These are phyloP conservation scores for Rhynchonema sp. DNA, from an alignment of 2,888 invertebrate species.

Conservation along the genomic window DNA sequence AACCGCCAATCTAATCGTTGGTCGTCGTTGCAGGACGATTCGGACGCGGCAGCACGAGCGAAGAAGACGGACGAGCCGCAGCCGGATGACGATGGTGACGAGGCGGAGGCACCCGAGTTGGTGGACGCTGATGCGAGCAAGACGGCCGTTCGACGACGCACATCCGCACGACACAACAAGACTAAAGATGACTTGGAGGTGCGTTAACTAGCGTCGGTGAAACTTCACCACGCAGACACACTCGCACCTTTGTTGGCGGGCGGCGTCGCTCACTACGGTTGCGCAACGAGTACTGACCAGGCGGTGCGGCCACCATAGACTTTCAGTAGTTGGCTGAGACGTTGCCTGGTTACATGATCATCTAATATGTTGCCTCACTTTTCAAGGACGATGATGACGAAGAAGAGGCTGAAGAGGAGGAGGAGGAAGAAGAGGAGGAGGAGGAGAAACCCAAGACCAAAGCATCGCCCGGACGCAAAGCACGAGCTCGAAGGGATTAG, in stretches of 20 bases:
- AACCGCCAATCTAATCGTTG: too few relatives aligned
- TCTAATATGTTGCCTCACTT: too few relatives aligned
- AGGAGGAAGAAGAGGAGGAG: conserved; percentile 8
- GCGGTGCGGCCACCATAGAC: too few relatives aligned
- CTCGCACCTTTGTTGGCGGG: too few relatives aligned
- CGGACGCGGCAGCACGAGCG: conserved; percentile 36
- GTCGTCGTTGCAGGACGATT: conserved; percentile 27
- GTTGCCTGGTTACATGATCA: too few relatives aligned
- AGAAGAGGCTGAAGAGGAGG: conserved; percentile 4
- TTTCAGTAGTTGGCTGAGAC: too few relatives aligned
- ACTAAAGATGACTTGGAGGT: neutral
- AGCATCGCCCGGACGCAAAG: neutral
- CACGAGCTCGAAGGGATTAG: conserved; percentile 2
- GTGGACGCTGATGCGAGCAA: neutral
- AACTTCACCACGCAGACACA: too few relatives aligned
- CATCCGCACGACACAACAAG: neutral
- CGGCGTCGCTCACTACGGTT: too few relatives aligned
- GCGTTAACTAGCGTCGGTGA: too few relatives aligned
- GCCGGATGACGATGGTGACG: conserved; percentile 39
- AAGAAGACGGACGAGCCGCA: conserved; percentile 53
- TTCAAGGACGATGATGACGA: conserved; percentile 4
- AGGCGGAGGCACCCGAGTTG: neutral
- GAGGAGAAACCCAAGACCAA: conserved; percentile 5
- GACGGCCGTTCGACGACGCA: neutral
- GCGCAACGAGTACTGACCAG: too few relatives aligned